phyloP scores from a whole-genome alignment of 2,113 vertebrate genomes.

The Sinocyclocheilus anshuiensis region DNA sequence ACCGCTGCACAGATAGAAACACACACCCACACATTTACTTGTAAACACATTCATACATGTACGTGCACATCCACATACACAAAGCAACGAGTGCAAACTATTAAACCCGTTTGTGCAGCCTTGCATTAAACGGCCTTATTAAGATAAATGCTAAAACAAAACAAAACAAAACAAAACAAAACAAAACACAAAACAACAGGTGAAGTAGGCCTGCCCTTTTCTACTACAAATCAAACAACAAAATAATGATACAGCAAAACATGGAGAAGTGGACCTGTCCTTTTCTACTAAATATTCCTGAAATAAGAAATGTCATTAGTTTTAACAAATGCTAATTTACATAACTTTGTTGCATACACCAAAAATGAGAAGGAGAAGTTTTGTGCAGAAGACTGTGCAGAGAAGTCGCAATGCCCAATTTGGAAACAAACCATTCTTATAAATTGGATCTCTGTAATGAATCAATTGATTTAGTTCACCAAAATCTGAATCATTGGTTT shows the following conservation, averaged over 20 bases:
- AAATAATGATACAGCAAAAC: background rate
- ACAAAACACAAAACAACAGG: background rate
- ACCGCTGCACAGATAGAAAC: conserved; percentile 25
- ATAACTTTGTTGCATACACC: background rate
- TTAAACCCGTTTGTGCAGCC: conserved; percentile 34
- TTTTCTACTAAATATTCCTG: background rate
- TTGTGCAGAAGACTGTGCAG: too few relatives aligned
- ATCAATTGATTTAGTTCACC: background rate
- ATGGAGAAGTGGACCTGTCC: background rate
- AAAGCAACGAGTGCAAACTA: conserved; percentile 13
- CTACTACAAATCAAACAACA: background rate
- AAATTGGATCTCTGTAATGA: background rate
- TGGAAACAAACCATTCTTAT: background rate
- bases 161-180: background rate
- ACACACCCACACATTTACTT: conserved; percentile 33
- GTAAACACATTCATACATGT: conserved; percentile 37
- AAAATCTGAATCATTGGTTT: background rate
- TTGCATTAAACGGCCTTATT: conserved; percentile 25
- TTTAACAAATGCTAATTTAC: background rate
- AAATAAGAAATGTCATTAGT: background rate
- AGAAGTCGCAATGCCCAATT: too few relatives aligned
- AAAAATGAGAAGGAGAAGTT: background rate
- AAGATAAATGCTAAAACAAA: background rate
- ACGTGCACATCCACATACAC: conserved; percentile 23
- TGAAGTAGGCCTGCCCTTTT: too few relatives aligned